Conservation (phyloP, 1,140 invertebrate species). For the Cherax quadricarinatus region DNA sequence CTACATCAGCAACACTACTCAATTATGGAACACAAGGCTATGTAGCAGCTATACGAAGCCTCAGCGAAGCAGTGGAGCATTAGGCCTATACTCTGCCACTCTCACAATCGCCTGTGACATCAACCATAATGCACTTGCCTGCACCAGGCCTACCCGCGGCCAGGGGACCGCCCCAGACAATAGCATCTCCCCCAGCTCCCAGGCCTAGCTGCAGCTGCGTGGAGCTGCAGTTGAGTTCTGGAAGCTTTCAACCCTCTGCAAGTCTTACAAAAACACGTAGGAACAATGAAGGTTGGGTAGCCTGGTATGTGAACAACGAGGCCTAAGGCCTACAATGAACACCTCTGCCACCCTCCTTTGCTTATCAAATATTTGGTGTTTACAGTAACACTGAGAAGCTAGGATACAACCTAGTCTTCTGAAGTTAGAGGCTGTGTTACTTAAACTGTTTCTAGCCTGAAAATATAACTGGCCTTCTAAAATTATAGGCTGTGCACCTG, state of each 20-base stretch:
- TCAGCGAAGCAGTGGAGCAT: not conserved
- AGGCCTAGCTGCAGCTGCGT: conserved; percentile 28
- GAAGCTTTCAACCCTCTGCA: conserved; percentile 21
- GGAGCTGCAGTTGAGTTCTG: conserved; percentile 19
- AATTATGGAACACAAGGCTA: too few species aligned
- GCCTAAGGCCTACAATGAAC: too few species aligned
- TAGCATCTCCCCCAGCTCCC: not conserved
- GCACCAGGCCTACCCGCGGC: conserved; percentile 28
- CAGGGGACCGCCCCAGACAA: not conserved
- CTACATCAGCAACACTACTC: too few species aligned
- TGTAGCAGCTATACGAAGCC: too few species aligned
- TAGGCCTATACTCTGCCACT: not conserved
- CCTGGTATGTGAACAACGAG: not conserved
- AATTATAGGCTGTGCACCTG: too few species aligned
- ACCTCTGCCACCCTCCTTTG: too few species aligned
- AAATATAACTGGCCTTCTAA: too few species aligned
- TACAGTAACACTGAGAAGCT: too few species aligned
- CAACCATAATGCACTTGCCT: conserved; percentile 25
- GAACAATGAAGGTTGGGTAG: conserved; percentile 22
- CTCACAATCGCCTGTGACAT: conserved; percentile 14
- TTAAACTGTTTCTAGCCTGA: too few species aligned
- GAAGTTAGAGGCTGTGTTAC: too few species aligned
- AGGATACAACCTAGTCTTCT: too few species aligned
- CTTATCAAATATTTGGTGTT: too few species aligned
- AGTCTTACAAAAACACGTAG: conserved; percentile 22